Base-by-base conservation (phyloP, 1,140 invertebrate genomes). In the Drosophila mayri region DNA sequence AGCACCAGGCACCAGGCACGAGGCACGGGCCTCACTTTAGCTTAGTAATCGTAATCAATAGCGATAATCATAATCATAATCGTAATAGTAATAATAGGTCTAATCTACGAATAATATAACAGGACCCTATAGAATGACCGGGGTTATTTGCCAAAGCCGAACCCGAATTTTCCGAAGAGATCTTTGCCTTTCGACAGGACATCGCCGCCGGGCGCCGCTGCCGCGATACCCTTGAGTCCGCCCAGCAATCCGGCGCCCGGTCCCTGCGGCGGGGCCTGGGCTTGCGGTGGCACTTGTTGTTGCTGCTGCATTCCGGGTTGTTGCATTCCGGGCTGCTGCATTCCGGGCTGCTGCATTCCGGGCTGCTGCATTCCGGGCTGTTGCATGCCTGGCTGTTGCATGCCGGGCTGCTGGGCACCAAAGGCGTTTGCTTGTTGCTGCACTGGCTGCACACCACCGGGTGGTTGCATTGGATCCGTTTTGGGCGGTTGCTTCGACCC, bases 151-250 rank as follows among this genome's bases (percentile, higher is more conserved):
- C 95, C 95, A 82, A 92, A 92, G 73, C 96, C 96, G 73, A 97
- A 94, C 55, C 97, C 97, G 91, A 98, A 98, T 94, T 97, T 97
- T 95, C 97, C 97, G 93, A 98, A 98, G 90, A 97, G 97, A 93
- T 97, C 97, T 93, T 98, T 97, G 76, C 97, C 97, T 93, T 98
- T 98, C 78, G 97, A 97, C 40, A 97, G 94, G 64, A 97, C 97
- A 84, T 97, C 96, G 57, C 96, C 96, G 52, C 96, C 96, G 67
- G 96, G 96, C 43, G 96, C 96, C 22, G 96, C 96, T 93, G 97
- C 96, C 88, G 97, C 97, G 61, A 90, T 92, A 11, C 91, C 81
- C 72, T 92, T 92, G 37, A 92, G 86, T 30, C 90, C 92, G 18
- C 85, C 88, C 47, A 92, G 81, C 70, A 92, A 74, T n/a, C 91